A percentile compares a stretch with the other conserved stretches of the same genome.
Evolutionary conservation across 2,113 vertebrate genomes (phyloP).

Genomic region (Piprites chloris): DNA sequence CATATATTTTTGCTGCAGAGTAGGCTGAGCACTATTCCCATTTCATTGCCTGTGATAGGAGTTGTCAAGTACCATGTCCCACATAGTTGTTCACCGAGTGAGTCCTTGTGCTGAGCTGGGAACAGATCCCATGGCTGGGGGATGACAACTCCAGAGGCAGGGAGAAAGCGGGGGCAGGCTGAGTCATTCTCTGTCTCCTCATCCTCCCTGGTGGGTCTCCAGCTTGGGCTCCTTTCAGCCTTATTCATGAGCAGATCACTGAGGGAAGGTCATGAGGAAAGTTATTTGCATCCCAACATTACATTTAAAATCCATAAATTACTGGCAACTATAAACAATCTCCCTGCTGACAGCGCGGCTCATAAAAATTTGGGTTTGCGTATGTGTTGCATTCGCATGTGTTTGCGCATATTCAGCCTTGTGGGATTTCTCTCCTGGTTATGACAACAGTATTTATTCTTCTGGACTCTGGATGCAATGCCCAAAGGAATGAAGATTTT

Average conservation of each 20-base stretch:
- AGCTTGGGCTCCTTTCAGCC: constrained; percentile 51
- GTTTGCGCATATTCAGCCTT: not conserved
- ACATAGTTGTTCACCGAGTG: not conserved
- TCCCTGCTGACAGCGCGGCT: constrained; percentile 45
- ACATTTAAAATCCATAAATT: constrained; percentile 76
- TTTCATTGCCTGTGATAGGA: constrained; percentile 57
- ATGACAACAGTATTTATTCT: constrained; percentile 17
- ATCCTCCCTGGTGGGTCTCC: constrained; percentile 32
- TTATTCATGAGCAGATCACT: constrained; percentile 73
- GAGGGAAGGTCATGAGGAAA: not conserved
- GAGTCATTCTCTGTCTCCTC: constrained; percentile 47
- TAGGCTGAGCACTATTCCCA: constrained; percentile 58
- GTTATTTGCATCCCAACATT: constrained; percentile 71
- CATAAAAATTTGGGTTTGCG: constrained; percentile 63
- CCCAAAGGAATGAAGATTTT: not conserved
- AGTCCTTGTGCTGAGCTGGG: constrained; percentile 54
- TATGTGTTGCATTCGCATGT: not conserved
- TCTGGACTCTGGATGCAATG: not conserved
- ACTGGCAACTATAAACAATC: constrained; percentile 71
- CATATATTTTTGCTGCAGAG: constrained; percentile 69
- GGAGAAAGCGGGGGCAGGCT: constrained; percentile 1
- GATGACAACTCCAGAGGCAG: constrained; percentile 18
- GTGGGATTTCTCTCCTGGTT: constrained; percentile 18
- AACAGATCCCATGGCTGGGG: constrained; percentile 47
- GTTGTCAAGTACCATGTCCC: constrained; percentile 57